Evolutionary conservation across 2,797 vertebrate species (phyloP).

Genomic region (Chanos chanos): DNA sequence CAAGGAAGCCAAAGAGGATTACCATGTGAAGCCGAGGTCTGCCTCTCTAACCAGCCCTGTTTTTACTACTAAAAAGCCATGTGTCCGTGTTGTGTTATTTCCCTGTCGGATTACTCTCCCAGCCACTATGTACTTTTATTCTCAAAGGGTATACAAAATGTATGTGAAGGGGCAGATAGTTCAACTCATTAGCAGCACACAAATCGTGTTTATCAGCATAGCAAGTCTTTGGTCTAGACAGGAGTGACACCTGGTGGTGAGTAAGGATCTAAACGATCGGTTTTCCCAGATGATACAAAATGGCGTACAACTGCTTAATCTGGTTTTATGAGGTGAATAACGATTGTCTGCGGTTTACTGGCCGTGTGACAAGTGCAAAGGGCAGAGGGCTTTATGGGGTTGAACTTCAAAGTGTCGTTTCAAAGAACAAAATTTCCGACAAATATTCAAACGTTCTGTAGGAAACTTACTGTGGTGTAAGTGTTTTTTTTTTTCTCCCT

Average conservation of each 20-base stretch:
- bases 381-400: neutral
- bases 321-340: neutral
- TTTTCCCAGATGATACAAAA: neutral
- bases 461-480: neutral
- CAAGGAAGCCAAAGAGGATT: constrained; percentile 75
- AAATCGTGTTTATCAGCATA: neutral
- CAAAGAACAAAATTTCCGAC: neutral
- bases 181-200: no score
- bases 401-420: constrained; percentile 5
- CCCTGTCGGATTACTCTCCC: no score
- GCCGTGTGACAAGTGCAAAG: constrained; percentile 6
- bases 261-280: neutral
- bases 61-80: neutral
- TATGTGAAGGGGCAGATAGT: no score
- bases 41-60: neutral
- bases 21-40: constrained; percentile 18
- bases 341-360: constrained; percentile 14
- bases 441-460: constrained; percentile 5
- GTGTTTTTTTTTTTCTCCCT: no score
- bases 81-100: neutral
- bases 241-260: constrained; percentile 40
- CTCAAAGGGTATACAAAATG: no score
- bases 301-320: neutral
- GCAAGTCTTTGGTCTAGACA: neutral
- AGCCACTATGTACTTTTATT: no score